Evolutionary conservation across 2,113 vertebrate species (phyloP).

Genomic region (Notechis scutatus): DNA sequence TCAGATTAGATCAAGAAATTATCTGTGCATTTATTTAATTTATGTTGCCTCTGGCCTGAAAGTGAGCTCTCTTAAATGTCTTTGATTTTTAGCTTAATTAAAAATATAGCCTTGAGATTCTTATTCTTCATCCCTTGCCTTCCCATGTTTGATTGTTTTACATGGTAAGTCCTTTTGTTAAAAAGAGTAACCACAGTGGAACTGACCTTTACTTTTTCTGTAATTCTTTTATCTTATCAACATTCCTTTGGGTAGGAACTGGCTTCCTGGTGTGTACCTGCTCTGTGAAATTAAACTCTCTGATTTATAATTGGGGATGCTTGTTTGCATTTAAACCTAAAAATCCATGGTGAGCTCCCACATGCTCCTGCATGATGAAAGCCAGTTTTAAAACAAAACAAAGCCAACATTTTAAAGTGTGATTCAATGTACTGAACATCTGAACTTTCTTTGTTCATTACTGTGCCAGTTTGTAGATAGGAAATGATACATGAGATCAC

Average conservation of each 20-base stretch:
- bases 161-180: slow-evolving; percentile 38
- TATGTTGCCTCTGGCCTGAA: not conserved
- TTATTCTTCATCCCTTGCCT: slow-evolving; percentile 28
- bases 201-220: slow-evolving; percentile 65
- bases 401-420: not conserved
- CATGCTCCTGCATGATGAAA: slow-evolving; percentile 14
- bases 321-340: slow-evolving; percentile 48
- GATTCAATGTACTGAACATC: not conserved
- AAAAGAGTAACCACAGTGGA: slow-evolving; percentile 45
- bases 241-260: slow-evolving; percentile 39
- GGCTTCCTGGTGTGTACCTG: slow-evolving; percentile 42
- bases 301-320: slow-evolving; percentile 36
- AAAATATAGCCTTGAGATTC: slow-evolving; percentile 39
- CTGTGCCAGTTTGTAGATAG: not conserved
- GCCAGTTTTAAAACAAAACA: slow-evolving; percentile 11
- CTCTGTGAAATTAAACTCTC: slow-evolving; percentile 36
- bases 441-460: slow-evolving; percentile 7
- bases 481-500: not conserved
- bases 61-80: slow-evolving; percentile 44
- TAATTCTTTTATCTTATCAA: slow-evolving; percentile 44
- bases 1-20: not conserved
- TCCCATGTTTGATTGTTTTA: slow-evolving; percentile 36
- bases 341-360: slow-evolving; percentile 44
- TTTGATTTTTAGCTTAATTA: slow-evolving; percentile 57
- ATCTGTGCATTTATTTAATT: not conserved